Base-by-base conservation (phyloP, 2,797 vertebrate species). In the Sciaenops ocellatus region DNA sequence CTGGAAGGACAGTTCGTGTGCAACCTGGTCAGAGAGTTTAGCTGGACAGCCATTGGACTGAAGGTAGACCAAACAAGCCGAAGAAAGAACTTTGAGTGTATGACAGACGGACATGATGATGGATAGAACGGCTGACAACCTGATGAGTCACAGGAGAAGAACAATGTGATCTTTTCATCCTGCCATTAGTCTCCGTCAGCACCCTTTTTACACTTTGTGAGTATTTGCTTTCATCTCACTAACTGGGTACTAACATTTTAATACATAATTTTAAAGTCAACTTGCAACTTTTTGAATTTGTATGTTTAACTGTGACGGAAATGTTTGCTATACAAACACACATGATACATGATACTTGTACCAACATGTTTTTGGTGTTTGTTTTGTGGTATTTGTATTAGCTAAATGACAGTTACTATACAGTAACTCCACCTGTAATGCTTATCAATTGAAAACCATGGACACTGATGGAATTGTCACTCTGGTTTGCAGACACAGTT, bases 161-260 rank as follows among this genome's bases (percentile, higher is more conserved):
- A 88, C 76, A 80, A 94, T 92, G 88, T 92, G 87, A 94, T 80
- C 34, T 85, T 82, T 79, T 86, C 83, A 80, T 75, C 65, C 72
- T 41, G 76, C 44, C 63, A 54, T 85, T 82, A 77, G 69, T 30
- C 22, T 82, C 79, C 84, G 78, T 83, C 82, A 82, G 47, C 80
- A 85, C 80, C 88, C 87, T 56, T 69, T 87, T 84, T 63, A 56
- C 60, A 70, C 76, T 75, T 65, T 85, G 93, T 94, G 89, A 94
- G 92, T 93, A 85, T 79, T 80, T 48, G 56, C 28, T 78, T 76
- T 88, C 20, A 24, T 85, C 60, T 65, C 24, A 47, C 64, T 82
- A 63, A 60, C 52, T 41, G 30, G 57, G 6, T 51, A 74, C 70
- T 69, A 78, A 80, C 34, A 48, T 22, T 38, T 38, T 38, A 38